Conservation (phyloP, 2,797 vertebrate species). For the Betta splendens region DNA sequence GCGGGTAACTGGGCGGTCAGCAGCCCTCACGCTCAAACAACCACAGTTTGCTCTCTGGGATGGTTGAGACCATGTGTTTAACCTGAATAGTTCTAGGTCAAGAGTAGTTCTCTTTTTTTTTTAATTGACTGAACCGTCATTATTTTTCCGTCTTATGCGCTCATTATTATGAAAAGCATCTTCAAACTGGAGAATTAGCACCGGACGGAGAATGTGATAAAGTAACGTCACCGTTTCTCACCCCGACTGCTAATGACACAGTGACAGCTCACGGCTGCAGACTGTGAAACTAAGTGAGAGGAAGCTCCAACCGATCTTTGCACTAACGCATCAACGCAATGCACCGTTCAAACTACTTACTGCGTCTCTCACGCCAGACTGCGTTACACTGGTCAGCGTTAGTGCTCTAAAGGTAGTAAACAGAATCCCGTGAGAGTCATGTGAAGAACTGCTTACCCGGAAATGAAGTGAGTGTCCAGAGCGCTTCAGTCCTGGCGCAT, state of each 20-base stretch:
- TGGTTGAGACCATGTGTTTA: too few relatives aligned
- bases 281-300: not conserved
- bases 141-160: too few relatives aligned
- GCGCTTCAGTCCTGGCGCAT: constrained; percentile 9
- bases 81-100: too few relatives aligned
- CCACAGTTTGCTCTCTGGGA: not conserved
- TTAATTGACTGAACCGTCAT: too few relatives aligned
- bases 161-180: too few relatives aligned
- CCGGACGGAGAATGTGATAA: too few relatives aligned
- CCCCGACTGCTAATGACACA: too few relatives aligned
- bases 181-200: too few relatives aligned
- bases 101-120: too few relatives aligned
- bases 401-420: not conserved
- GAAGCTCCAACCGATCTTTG: not conserved
- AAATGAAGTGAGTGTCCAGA: not conserved
- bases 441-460: constrained; percentile 47
- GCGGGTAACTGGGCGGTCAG: constrained; percentile 15
- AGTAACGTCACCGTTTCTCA: too few relatives aligned
- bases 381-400: too few relatives aligned
- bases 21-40: not conserved
- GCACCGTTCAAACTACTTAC: not conserved
- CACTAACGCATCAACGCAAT: not conserved
- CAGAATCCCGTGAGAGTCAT: constrained; percentile 37
- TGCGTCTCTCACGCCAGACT: not conserved
- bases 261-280: not conserved